Evolutionary conservation across 2,113 vertebrate genomes (phyloP).

Genomic region (Aptenodytes forsteri): DNA sequence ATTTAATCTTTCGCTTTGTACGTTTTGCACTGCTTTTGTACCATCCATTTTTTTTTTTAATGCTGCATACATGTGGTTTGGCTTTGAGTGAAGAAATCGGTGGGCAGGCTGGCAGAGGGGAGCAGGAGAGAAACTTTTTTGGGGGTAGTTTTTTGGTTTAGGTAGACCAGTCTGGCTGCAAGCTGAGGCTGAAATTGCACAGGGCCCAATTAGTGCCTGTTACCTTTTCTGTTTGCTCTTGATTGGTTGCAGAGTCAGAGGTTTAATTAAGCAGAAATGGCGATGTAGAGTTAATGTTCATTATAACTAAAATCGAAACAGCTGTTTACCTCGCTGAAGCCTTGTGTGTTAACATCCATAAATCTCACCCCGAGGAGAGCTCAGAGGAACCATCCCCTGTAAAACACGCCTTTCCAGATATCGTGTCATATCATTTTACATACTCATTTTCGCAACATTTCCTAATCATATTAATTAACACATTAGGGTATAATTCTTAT

Average conservation of each 20-base stretch:
- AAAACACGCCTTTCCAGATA: not conserved
- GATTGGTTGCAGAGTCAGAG: constrained; percentile 31
- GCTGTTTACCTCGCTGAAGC: constrained; percentile 48
- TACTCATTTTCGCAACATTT: constrained; percentile 21
- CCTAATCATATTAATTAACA: constrained; percentile 55
- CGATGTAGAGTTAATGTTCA: constrained; percentile 51
- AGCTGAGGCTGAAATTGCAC: constrained; percentile 23
- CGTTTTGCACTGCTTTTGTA: accelerated
- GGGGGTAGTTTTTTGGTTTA: not conserved
- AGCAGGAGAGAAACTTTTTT: not conserved
- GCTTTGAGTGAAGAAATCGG: not conserved
- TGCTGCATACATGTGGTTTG: not conserved
- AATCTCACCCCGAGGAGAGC: constrained; percentile 38
- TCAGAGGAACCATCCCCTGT: not conserved
- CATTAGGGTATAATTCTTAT: constrained; percentile 58
- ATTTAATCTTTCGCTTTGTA: not conserved
- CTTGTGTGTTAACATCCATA: not conserved
- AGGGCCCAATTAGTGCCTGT: constrained; percentile 33
- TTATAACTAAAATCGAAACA: constrained; percentile 58
- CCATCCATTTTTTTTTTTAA: accelerated
- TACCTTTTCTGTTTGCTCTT: constrained; percentile 4
- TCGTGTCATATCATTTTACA: not conserved
- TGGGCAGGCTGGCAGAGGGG: not conserved
- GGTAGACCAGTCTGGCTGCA: not conserved
- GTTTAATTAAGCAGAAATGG: constrained; percentile 63